These are phyloP conservation scores for Pedetes capensis DNA, from an alignment of 2,113 vertebrate genomes.

Conservation along the genomic window DNA sequence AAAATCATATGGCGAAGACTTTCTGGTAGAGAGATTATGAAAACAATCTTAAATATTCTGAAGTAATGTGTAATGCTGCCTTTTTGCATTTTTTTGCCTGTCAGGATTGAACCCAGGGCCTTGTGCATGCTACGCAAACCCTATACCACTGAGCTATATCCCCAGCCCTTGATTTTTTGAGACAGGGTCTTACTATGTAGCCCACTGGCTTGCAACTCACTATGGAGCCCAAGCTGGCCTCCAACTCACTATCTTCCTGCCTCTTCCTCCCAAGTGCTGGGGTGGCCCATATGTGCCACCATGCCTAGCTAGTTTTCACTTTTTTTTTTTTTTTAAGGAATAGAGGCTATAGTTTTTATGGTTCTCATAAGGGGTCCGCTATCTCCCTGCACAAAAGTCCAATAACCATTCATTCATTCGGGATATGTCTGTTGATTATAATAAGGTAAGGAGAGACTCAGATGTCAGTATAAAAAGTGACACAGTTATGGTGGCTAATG, in stretches of 20 bases:
- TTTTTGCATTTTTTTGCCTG: neutral
- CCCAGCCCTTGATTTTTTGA: neutral
- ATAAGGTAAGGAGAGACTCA: neutral
- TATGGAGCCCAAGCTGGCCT: neutral
- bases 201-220: neutral
- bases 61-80: neutral
- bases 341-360: neutral
- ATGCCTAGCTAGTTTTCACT: no score
- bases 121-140: neutral
- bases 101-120: neutral
- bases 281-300: no score
- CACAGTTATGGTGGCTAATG: neutral
- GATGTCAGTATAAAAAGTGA: neutral
- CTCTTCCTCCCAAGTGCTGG: no score
- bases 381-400: neutral
- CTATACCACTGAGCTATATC: neutral
- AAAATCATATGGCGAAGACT: neutral
- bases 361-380: neutral
- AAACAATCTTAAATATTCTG: neutral
- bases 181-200: no score
- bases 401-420: neutral
- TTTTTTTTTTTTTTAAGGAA: neutral
- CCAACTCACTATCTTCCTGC: no score
- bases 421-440: neutral
- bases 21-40: neutral